A percentile compares a stretch with the other conserved stretches of the same genome.
Evolutionary conservation across 2,113 vertebrate species (phyloP).

Genomic region (Platycercus adscitus): DNA sequence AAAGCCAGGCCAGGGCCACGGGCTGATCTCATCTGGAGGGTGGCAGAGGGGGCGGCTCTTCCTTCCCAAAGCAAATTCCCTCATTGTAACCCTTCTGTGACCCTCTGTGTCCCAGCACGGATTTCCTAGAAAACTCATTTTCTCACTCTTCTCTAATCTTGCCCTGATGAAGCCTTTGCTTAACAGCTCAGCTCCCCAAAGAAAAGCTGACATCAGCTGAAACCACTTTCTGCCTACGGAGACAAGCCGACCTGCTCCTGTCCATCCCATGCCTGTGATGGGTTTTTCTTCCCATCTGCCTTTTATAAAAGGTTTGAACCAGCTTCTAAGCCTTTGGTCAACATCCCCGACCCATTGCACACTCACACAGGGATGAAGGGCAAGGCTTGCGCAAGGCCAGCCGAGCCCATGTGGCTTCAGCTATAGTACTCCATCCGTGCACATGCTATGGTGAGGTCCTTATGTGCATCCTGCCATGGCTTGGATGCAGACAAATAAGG

Average conservation of each 20-base stretch:
- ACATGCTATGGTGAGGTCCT: rapidly evolving
- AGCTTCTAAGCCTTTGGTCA: background rate
- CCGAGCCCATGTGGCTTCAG: rapidly evolving
- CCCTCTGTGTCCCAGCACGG: background rate
- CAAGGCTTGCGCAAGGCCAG: background rate
- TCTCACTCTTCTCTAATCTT: background rate
- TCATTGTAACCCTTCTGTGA: background rate
- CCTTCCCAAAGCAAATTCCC: background rate
- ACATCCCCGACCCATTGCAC: rapidly evolving
- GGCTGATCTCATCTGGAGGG: background rate
- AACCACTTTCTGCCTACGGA: background rate
- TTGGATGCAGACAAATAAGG: background rate
- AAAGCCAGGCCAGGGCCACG: background rate
- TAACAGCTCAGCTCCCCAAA: background rate
- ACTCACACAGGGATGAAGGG: background rate
- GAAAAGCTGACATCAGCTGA: background rate
- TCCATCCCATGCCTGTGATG: background rate
- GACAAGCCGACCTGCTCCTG: background rate
- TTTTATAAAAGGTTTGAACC: background rate
- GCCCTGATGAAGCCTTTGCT: background rate
- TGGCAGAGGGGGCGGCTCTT: background rate
- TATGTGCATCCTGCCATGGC: background rate
- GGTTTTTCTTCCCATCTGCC: background rate
- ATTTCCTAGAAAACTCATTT: slow-evolving; percentile 3
- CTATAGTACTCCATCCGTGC: rapidly evolving